Percentiles rank a stretch among this genome's conserved stretches.
Conservation (phyloP, 37 sponge, comb jelly and placozoan genomes). For the Amphimedon queenslandica region DNA sequence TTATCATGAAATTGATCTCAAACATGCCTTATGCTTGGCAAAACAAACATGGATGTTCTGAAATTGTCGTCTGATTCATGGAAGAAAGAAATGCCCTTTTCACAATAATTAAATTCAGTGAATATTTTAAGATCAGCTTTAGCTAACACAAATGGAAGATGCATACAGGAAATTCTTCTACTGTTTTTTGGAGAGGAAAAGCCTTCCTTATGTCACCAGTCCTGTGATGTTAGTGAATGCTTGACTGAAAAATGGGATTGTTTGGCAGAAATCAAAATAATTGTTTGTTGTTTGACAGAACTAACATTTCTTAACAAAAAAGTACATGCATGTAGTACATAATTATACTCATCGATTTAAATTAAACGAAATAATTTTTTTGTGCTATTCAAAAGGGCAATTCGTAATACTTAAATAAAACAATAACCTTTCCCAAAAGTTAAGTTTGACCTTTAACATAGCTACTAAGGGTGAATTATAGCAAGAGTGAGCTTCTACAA, state of each 20-base stretch:
- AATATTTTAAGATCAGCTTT: too few relatives aligned
- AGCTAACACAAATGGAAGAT: too few relatives aligned
- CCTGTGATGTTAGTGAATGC: slow-evolving; percentile 7
- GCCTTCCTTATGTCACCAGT: background rate
- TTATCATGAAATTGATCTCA: slow-evolving; percentile 2
- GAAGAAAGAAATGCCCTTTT: background rate
- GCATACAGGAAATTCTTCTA: background rate
- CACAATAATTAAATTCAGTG: background rate
- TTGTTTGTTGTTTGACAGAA: too few relatives aligned
- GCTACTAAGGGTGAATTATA: too few relatives aligned
- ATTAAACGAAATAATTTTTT: too few relatives aligned
- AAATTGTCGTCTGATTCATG: background rate
- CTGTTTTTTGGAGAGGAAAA: slow-evolving; percentile 16
- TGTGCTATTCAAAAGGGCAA: too few relatives aligned
- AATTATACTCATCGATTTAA: background rate
- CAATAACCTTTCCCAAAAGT: too few relatives aligned
- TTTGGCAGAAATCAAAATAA: too few relatives aligned
- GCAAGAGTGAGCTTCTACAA: too few relatives aligned
- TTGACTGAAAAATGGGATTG: background rate
- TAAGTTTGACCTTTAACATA: too few relatives aligned
- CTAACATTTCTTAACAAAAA: slow-evolving; percentile 22
- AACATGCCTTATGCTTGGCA: background rate
- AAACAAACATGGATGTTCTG: too few relatives aligned
- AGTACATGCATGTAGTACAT: background rate
- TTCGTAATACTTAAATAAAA: too few relatives aligned